phyloP scores from a whole-genome alignment of 2,797 vertebrate genomes.

The Scyliorhinus canicula region DNA sequence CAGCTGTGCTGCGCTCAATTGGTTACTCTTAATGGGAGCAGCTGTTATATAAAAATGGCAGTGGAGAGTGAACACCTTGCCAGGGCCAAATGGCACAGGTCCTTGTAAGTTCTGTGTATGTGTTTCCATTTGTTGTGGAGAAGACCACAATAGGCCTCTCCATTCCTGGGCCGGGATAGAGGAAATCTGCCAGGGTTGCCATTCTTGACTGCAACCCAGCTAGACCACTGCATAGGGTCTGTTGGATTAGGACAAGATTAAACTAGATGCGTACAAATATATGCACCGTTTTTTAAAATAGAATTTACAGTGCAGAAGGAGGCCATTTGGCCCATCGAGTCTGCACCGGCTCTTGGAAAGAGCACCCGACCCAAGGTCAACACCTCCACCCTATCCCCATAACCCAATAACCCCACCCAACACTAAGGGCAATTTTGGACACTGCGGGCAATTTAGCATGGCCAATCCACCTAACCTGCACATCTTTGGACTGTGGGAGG shows the following conservation, averaged over 20 bases:
- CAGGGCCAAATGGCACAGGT: neutral
- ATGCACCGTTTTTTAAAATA: no score
- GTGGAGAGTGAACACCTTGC: no score
- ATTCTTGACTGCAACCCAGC: neutral
- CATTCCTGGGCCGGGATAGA: neutral
- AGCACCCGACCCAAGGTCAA: no score
- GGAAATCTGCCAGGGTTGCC: neutral
- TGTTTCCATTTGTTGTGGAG: neutral
- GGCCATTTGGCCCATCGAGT: no score
- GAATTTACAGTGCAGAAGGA: no score
- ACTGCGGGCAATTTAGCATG: no score
- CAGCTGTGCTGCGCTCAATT: neutral
- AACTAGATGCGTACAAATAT: neutral
- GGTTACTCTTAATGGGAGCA: neutral
- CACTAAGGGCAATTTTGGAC: no score
- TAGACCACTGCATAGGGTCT: neutral
- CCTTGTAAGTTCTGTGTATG: neutral
- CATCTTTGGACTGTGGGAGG: no score
- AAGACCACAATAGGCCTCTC: neutral
- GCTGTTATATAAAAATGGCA: neutral
- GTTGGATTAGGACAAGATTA: neutral
- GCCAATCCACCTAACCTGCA: no score
- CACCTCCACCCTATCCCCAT: no score
- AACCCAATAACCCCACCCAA: no score
- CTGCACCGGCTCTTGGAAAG: no score